Base-by-base conservation (phyloP, 2,113 vertebrate genomes). In the Mastomys coucha region DNA sequence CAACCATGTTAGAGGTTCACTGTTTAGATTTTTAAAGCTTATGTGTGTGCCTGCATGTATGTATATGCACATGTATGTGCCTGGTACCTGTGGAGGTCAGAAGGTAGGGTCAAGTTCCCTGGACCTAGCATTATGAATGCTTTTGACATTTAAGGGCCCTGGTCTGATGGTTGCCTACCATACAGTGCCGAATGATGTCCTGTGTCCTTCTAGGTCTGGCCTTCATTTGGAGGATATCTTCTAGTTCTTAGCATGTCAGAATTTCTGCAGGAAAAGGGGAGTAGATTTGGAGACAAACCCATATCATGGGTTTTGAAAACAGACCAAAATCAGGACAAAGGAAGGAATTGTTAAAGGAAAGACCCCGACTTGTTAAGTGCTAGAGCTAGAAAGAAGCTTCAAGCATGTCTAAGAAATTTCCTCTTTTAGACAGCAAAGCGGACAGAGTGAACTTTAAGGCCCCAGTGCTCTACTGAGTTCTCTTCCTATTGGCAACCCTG, bases 101-200 rank as follows among this genome's bases (percentile, higher is more conserved):
- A 82, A 81, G 78, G 24, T 26, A n/a, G 56, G 53, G 36, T 16
- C 20, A 13, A 3, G 80, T 60, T 36, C 56, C 53, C 53, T 58
- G 53, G 36, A 82, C n/a, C 53, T 58, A 36, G 53, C 39, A 11
- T 39, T 82, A 82, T 82, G 80, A 42, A 82, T 60, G 80, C 80
- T 89, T 60, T 82, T 89, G 82, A 96, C 87, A 95, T 93, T 73
- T 78, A 93, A 93, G 67, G 86, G 84, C 49, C 91, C 45, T 49
- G 31, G 45, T 89, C 69, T 93, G 89, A 72, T 58, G 93, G 60
- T 92, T 22, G 17, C 28, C 28, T n/a, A 53, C 19, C 24, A 51
- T 24, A 28, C 28, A 94, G 67, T 14, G 86, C 60, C 69, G 58
- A 12, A 72, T 26, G 6, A 94, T 65, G 72, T 19, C 49, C 4